These are phyloP conservation scores for Falco punctatus DNA, from an alignment of 2,113 vertebrate genomes.

Conservation along the genomic window DNA sequence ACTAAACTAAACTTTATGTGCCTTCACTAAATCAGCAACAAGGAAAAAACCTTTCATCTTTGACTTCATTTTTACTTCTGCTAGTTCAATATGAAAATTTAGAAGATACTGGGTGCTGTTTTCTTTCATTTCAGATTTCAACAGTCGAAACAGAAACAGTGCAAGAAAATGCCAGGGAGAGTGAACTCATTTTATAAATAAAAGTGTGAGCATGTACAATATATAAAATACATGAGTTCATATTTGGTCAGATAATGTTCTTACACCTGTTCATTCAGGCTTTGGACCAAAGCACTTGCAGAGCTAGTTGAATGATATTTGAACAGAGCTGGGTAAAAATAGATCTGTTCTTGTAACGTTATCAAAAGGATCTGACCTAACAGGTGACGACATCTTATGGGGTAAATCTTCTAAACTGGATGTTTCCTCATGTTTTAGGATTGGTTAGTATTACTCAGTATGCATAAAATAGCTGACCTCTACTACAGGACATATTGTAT, in stretches of 20 bases:
- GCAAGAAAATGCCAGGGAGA: neutral
- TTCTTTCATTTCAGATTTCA: constrained; percentile 24
- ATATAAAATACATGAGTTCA: constrained; percentile 66
- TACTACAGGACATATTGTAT: neutral
- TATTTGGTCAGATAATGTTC: constrained; percentile 61
- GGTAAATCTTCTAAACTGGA: constrained; percentile 69
- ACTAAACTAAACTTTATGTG: neutral
- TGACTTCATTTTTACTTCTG: neutral
- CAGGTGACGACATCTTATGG: constrained; percentile 41
- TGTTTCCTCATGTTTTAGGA: constrained; percentile 71
- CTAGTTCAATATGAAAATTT: neutral
- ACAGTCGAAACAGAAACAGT: neutral
- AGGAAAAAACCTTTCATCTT: neutral
- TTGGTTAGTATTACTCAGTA: constrained; percentile 48
- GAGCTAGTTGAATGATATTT: constrained; percentile 64
- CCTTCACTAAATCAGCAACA: neutral
- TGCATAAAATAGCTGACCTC: constrained; percentile 63
- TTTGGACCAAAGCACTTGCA: constrained; percentile 69
- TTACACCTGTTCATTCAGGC: constrained; percentile 76
- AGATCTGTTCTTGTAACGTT: constrained; percentile 69
- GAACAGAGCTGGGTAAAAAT: constrained; percentile 70
- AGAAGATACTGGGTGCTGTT: neutral
- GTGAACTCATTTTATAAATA: constrained; percentile 59
- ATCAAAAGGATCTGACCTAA: constrained; percentile 65
- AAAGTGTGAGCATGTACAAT: constrained; percentile 35